Conservation (phyloP, 2,888 invertebrate genomes). For the Helleia helle region DNA sequence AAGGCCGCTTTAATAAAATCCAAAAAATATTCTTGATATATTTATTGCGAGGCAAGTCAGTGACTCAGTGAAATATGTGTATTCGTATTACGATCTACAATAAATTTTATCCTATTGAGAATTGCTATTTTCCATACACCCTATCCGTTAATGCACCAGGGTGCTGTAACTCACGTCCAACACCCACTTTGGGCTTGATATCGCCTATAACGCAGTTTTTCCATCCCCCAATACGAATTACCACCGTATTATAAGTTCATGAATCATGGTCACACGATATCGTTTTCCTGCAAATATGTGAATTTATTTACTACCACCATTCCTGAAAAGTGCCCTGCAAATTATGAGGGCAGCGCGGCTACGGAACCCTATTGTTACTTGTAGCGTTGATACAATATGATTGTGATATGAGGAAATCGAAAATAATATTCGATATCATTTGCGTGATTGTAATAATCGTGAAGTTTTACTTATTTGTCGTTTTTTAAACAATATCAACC, state of each 20-base stretch:
- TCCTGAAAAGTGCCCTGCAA: slow-evolving; percentile 6
- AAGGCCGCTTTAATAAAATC: too few relatives aligned
- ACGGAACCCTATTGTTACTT: background rate
- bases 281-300: slow-evolving; percentile 31
- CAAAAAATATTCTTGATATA: too few relatives aligned
- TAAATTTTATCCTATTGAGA: background rate
- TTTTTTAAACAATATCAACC: too few relatives aligned
- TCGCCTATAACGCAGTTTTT: slow-evolving; percentile 54
- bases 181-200: slow-evolving; percentile 40
- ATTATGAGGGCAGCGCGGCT: background rate
- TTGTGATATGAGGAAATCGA: too few relatives aligned
- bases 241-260: slow-evolving; percentile 41
- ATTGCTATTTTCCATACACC: slow-evolving; percentile 8
- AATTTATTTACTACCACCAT: slow-evolving; percentile 27
- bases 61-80: too few relatives aligned
- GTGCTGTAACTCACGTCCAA: slow-evolving; percentile 3
- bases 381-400: too few relatives aligned
- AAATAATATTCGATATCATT: too few relatives aligned
- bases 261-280: slow-evolving; percentile 43
- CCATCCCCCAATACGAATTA: slow-evolving; percentile 38
- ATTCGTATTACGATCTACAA: too few relatives aligned
- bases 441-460: too few relatives aligned
- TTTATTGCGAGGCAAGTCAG: too few relatives aligned
- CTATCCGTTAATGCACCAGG: slow-evolving; percentile 11
- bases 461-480: too few relatives aligned